Evolutionary conservation across 1,140 invertebrate species (phyloP).

Genomic region (Psilanteris sp.): DNA sequence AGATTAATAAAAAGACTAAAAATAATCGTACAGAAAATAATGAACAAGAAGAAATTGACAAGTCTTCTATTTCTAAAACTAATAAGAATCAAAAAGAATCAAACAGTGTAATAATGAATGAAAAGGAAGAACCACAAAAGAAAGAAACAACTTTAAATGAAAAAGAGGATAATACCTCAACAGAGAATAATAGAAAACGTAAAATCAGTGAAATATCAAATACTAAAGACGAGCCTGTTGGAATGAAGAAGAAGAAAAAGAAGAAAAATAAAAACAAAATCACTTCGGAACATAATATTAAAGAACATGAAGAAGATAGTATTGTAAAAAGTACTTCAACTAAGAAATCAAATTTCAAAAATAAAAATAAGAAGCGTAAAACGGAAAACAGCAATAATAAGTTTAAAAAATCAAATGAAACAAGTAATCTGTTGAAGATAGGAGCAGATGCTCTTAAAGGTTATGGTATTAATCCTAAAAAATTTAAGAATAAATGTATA

Average conservation of each 20-base stretch:
- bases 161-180: not conserved
- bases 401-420: not conserved
- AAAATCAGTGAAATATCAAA: slow-evolving; percentile 17
- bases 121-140: no score
- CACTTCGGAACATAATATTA: no score
- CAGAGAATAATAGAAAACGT: slow-evolving; percentile 14
- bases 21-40: no score
- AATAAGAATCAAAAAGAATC: no score
- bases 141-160: no score
- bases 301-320: no score
- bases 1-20: no score
- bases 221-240: slow-evolving; percentile 8
- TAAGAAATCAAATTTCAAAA: not conserved
- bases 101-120: no score
- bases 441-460: slow-evolving; percentile 88
- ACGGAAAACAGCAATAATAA: slow-evolving; percentile 4
- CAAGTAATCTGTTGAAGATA: slow-evolving; percentile 3
- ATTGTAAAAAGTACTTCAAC: no score
- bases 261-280: no score
- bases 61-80: no score
- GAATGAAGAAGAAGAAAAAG: slow-evolving; percentile 50
- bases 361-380: slow-evolving; percentile 10
- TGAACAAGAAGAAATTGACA: no score
- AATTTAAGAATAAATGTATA: slow-evolving; percentile 86
- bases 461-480: slow-evolving; percentile 95